phyloP scores from a whole-genome alignment of 2,888 invertebrate genomes.

The Zelleria hepariella region DNA sequence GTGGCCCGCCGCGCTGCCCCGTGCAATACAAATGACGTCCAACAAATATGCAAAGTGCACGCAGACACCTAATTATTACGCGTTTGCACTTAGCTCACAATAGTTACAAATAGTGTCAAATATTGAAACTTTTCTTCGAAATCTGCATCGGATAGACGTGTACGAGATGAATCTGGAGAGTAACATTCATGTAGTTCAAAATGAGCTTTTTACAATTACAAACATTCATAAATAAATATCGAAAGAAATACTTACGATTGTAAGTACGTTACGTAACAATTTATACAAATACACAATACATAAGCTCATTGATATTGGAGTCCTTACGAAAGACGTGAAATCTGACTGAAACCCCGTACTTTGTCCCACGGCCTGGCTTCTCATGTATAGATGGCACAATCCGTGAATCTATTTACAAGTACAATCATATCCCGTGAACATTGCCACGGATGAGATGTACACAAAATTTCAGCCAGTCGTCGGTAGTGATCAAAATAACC shows the following conservation, averaged over 20 bases:
- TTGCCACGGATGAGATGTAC: background rate
- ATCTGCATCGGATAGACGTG: too few species aligned
- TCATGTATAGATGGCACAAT: background rate
- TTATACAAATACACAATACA: background rate
- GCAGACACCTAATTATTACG: background rate
- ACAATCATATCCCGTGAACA: background rate
- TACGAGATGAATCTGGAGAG: too few species aligned
- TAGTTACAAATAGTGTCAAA: background rate
- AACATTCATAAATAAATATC: background rate
- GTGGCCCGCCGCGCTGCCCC: background rate
- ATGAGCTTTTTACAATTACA: background rate
- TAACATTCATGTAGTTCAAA: background rate
- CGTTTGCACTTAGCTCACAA: background rate
- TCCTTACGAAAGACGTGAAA: background rate
- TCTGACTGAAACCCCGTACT: background rate
- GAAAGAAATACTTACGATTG: background rate
- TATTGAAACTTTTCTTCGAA: too few species aligned
- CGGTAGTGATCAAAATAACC: background rate
- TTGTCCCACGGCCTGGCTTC: background rate
- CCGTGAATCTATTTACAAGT: background rate
- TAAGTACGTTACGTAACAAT: background rate
- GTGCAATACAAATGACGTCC: background rate
- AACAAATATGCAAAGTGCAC: too few species aligned
- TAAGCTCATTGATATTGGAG: background rate
- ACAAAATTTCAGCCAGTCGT: background rate